Evolutionary conservation across 2,797 vertebrate species (phyloP), one percentile per base, ranked within the genome.

Genomic region (Taeniopygia guttata): DNA sequence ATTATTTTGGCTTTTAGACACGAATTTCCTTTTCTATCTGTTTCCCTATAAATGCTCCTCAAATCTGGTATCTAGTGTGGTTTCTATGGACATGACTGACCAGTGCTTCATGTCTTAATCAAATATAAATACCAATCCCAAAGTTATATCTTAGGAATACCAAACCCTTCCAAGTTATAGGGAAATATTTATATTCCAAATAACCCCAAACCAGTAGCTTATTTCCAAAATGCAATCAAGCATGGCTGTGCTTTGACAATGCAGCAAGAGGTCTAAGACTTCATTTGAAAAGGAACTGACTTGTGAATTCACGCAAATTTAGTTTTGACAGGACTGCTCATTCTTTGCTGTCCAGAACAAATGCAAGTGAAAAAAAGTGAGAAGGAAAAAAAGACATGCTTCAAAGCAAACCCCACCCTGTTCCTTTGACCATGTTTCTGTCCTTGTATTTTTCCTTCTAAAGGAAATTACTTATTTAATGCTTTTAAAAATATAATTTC

Each of bases 401-500:
- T 80, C 74, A 80, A 84, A 87, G 42, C 51, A 80, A 89, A 79
- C 19, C 16, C 9, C 58, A 75, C 11, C 11, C 26, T 51, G 19
- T 45, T 17, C 76, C 38, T 54, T 30, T 8, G 0, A 0, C 30
- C 55, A 55, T 3, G 20, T 46, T 63, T 83, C 58, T 63, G 26
- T 49, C 40, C 45, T 46, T 60, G 12, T 80, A 23, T 56, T 64
- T 77, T 80, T 69, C 38, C 4, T 87, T 51, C 46, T 60, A 79
- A 87, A 11, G 14, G 46, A 70, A 94, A 67, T 78, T 3, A 78
- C n/a, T 51, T 62, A 82, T 29, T 6, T 58, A 29, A 82, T 8
- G 21, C 40, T 82, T 69, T 77, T 32, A 85, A 72, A 92, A 29
- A 36, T 10, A 52, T 13, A 22, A 5, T 62, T 67, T 81, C 17